Conservation (phyloP, 2,113 vertebrate species). For the Gopherus evgoodei region DNA sequence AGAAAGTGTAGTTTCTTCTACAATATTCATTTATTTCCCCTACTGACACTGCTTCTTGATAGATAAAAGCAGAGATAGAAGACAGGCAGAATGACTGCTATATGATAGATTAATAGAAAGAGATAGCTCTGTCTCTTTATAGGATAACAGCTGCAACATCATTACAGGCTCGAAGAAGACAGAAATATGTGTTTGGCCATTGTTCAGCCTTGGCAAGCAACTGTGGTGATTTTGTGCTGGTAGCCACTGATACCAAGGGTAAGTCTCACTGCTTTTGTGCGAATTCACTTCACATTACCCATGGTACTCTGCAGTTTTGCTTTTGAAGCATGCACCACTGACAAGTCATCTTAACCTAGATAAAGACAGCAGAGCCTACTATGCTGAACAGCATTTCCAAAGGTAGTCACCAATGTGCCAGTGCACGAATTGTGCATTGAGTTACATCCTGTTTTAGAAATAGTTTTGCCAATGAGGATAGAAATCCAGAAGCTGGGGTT, state of each 20-base stretch:
- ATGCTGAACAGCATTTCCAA: constrained; percentile 13
- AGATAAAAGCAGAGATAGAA: background rate
- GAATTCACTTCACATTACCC: constrained; percentile 55
- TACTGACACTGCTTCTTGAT: background rate
- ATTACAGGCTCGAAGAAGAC: constrained; percentile 20
- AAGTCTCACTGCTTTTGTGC: constrained; percentile 49
- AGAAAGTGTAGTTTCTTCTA: constrained; percentile 1
- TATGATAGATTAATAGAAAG: background rate
- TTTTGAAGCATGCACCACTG: constrained; percentile 39
- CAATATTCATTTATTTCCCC: constrained; percentile 8
- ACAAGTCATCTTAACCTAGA: constrained; percentile 25
- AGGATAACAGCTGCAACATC: constrained; percentile 64
- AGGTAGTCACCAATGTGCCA: constrained; percentile 66
- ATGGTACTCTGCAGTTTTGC: constrained; percentile 48
- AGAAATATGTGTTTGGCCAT: constrained; percentile 51
- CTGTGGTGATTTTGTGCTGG: constrained; percentile 27
- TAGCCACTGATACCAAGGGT: constrained; percentile 59
- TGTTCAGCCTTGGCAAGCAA: constrained; percentile 68
- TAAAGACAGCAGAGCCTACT: constrained; percentile 23
- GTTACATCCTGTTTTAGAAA: constrained; percentile 67
- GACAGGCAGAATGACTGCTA: constrained; percentile 8
- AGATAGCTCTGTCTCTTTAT: constrained; percentile 32
- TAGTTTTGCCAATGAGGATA: constrained; percentile 68
- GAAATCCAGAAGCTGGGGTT: constrained; percentile 68
- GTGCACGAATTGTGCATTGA: constrained; percentile 63